phyloP scores from a whole-genome alignment of 2,113 vertebrate species.

The Stigmatopora argus region DNA sequence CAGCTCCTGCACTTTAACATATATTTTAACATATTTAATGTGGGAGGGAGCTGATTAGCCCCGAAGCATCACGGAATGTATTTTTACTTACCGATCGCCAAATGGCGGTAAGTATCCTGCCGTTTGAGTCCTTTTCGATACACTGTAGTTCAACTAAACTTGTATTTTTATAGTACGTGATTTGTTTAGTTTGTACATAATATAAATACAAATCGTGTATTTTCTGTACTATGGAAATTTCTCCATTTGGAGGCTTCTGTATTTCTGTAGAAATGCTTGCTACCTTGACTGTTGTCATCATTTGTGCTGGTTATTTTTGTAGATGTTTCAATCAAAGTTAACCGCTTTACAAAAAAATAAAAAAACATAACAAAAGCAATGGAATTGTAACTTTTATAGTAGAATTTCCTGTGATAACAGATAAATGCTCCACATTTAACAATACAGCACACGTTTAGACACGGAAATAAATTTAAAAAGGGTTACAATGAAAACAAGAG shows the following conservation, averaged over 20 bases:
- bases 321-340: constrained; percentile 75
- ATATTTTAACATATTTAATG: too few species aligned
- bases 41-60: constrained; percentile 28
- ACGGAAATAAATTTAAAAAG: constrained; percentile 14
- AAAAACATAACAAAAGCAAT: background rate
- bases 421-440: constrained; percentile 23
- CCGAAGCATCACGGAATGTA: constrained; percentile 33
- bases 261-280: constrained; percentile 64
- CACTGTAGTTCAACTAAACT: constrained; percentile 68
- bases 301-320: constrained; percentile 72
- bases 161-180: constrained; percentile 57
- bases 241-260: constrained; percentile 58
- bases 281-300: constrained; percentile 60
- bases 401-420: constrained; percentile 15
- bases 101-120: constrained; percentile 32
- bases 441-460: constrained; percentile 8
- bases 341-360: constrained; percentile 61
- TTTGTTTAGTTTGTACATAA: constrained; percentile 67
- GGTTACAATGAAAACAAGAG: background rate
- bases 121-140: constrained; percentile 63
- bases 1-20: constrained; percentile 69
- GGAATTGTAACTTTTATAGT: constrained; percentile 42
- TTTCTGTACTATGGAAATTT: constrained; percentile 65
- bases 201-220: constrained; percentile 62
- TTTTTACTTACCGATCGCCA: constrained; percentile 38